Evolutionary conservation across 2,797 vertebrate species (phyloP).

Genomic region (Spea hammondii): DNA sequence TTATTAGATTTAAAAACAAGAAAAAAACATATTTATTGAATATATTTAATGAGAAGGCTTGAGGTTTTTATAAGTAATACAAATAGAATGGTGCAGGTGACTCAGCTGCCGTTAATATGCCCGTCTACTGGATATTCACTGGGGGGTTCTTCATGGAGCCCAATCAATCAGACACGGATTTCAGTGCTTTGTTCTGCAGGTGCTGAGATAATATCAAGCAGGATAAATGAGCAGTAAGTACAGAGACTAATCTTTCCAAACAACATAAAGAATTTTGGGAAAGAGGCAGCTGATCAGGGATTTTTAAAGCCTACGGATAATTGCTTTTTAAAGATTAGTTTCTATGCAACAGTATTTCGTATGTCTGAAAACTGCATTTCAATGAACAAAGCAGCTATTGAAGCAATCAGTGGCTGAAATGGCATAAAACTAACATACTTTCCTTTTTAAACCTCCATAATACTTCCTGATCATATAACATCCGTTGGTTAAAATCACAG

Average conservation of each 20-base stretch:
- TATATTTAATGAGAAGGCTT: too few relatives aligned
- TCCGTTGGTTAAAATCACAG: too few relatives aligned
- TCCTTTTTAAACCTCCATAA: neutral
- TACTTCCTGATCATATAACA: too few relatives aligned
- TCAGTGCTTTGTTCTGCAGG: slow-evolving; percentile 14
- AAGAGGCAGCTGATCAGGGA: slow-evolving; percentile 24
- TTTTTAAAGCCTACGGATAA: slow-evolving; percentile 15
- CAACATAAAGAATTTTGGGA: slow-evolving; percentile 36
- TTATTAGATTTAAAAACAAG: too few relatives aligned
- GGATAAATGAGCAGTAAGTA: slow-evolving; percentile 31
- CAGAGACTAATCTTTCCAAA: slow-evolving; percentile 20
- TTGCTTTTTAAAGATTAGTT: slow-evolving; percentile 37
- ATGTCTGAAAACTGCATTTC: slow-evolving; percentile 31
- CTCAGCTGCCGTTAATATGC: too few relatives aligned
- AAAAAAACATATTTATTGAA: too few relatives aligned
- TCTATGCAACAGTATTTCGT: slow-evolving; percentile 37
- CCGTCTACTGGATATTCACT: too few relatives aligned
- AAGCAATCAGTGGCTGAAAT: neutral
- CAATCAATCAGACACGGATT: slow-evolving; percentile 2
- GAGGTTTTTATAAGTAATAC: too few relatives aligned
- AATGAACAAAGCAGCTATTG: slow-evolving; percentile 15
- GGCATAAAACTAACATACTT: neutral
- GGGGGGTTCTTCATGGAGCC: too few relatives aligned
- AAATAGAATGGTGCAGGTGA: too few relatives aligned
- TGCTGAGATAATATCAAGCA: slow-evolving; percentile 35